phyloP scores from a whole-genome alignment of 2,113 vertebrate species.

The Dermatemys mawii region DNA sequence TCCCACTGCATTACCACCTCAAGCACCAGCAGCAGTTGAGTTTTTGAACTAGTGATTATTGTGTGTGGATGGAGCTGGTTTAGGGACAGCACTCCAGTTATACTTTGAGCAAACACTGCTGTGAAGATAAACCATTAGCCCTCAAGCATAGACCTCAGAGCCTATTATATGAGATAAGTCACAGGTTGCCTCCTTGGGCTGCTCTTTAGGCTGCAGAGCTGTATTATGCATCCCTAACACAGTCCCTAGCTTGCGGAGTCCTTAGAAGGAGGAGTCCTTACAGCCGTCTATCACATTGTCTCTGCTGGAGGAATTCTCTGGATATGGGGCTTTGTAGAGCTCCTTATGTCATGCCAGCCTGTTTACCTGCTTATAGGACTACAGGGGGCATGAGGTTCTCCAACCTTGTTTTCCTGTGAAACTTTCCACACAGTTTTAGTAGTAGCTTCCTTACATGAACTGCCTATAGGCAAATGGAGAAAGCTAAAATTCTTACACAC shows the following conservation, averaged over 20 bases:
- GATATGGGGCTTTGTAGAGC: background rate
- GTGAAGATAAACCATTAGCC: rapidly evolving
- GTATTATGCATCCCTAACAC: background rate
- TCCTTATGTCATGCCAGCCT: background rate
- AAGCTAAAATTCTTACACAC: background rate
- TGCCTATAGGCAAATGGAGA: background rate
- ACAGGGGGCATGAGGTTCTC: background rate
- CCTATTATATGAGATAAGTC: too few relatives aligned
- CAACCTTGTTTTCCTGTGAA: background rate
- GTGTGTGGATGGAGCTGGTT: background rate
- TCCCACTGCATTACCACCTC: background rate
- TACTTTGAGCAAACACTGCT: rapidly evolving
- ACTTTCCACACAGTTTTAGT: background rate
- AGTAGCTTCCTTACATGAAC: background rate
- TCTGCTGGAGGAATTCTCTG: background rate
- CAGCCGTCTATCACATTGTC: background rate
- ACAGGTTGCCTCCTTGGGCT: background rate
- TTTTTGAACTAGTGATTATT: background rate
- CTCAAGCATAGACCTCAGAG: background rate
- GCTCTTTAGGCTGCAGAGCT: background rate
- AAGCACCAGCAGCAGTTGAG: background rate
- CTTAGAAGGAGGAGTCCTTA: too few relatives aligned
- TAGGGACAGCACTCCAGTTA: background rate
- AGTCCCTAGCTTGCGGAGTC: background rate
- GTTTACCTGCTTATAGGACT: background rate